These are phyloP conservation scores for Diabrotica balteata DNA, from an alignment of 2,888 invertebrate genomes.

Conservation along the genomic window DNA sequence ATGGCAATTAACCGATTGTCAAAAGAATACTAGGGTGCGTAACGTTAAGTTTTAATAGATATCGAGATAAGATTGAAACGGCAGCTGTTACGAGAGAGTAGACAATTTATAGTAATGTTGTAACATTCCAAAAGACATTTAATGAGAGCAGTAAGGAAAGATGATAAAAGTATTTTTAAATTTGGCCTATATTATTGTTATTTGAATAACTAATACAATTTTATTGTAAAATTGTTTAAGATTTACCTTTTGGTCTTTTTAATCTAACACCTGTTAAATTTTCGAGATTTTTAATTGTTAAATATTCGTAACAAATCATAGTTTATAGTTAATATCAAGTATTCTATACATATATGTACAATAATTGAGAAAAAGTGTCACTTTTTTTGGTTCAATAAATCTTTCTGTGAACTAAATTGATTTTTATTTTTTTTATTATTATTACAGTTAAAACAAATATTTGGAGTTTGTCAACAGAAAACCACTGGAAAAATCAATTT, in stretches of 20 bases:
- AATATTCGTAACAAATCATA: slow-evolving; percentile 39
- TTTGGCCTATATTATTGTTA: slow-evolving; percentile 38
- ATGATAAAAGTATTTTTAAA: slow-evolving; percentile 25
- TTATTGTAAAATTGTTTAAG: slow-evolving; percentile 34
- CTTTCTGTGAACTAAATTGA: slow-evolving; percentile 13
- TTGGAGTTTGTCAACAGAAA: too few species aligned
- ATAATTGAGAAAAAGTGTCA: slow-evolving; percentile 31
- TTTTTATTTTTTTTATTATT: neutral
- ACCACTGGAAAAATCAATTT: too few species aligned
- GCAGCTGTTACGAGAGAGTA: slow-evolving; percentile 8
- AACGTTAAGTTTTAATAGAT: slow-evolving; percentile 12
- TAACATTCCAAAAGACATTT: slow-evolving; percentile 31
- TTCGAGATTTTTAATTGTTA: slow-evolving; percentile 41
- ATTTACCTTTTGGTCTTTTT: slow-evolving; percentile 31
- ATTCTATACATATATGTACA: slow-evolving; percentile 37
- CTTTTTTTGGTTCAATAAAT: slow-evolving; percentile 32
- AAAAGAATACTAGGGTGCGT: slow-evolving; percentile 6
- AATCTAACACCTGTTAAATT: slow-evolving; percentile 41
- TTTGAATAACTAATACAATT: slow-evolving; percentile 30
- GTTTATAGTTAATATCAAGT: slow-evolving; percentile 41
- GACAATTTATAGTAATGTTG: slow-evolving; percentile 10
- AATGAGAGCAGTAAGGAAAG: slow-evolving; percentile 19
- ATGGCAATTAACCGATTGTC: too few species aligned
- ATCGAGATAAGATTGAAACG: slow-evolving; percentile 5
- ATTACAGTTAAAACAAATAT: too few species aligned